A percentile compares a stretch with the other conserved stretches of the same genome.
These are phyloP conservation scores for Thamnophis sirtalis DNA, from an alignment of 2,113 vertebrate genomes.

Conservation along the genomic window DNA sequence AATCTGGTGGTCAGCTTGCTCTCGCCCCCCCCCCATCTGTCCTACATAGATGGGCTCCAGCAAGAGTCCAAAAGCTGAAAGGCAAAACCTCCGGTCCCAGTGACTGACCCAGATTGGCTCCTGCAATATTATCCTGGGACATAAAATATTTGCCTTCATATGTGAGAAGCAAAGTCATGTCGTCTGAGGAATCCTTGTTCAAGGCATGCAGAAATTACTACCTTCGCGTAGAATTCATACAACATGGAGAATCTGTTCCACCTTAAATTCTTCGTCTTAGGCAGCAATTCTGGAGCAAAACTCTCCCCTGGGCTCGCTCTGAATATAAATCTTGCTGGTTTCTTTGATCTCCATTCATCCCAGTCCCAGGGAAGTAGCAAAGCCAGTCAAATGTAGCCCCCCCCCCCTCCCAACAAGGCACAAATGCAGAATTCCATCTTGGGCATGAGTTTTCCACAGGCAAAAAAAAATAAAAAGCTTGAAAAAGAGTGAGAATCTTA, in stretches of 20 bases:
- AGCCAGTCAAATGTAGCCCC: conserved; percentile 17
- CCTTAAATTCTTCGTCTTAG: background rate
- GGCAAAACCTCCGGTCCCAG: too few species aligned
- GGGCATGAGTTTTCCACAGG: background rate
- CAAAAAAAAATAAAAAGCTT: background rate
- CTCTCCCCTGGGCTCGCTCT: background rate
- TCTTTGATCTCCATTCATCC: background rate
- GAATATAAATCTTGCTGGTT: background rate
- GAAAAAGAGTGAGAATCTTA: background rate
- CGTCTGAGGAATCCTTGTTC: too few species aligned
- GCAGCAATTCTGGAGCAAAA: background rate
- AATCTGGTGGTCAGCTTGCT: too few species aligned
- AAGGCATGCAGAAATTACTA: background rate
- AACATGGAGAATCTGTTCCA: background rate
- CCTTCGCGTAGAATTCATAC: background rate
- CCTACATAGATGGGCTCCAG: too few species aligned
- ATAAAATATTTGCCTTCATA: too few species aligned
- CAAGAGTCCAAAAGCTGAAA: too few species aligned
- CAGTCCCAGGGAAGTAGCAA: background rate
- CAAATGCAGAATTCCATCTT: conserved; percentile 51
- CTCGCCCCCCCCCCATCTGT: too few species aligned
- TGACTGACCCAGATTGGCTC: too few species aligned
- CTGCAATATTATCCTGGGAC: too few species aligned
- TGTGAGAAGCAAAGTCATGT: background rate
- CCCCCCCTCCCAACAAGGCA: background rate